Evolutionary conservation across 2,888 invertebrate genomes (phyloP), one percentile per base, ranked within the genome.

Genomic region (Amiota minor): DNA sequence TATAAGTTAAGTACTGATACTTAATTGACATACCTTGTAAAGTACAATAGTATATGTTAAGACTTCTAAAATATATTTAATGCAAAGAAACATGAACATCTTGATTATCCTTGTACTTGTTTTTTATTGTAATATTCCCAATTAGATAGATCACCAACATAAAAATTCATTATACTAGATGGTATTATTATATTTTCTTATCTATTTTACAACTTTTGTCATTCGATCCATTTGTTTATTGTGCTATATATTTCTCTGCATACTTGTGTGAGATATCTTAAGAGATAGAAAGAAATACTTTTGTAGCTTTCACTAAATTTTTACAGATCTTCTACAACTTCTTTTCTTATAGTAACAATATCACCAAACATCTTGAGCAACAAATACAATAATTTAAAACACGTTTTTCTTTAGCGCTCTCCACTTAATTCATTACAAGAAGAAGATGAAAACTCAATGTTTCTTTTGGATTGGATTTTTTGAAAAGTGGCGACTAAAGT

Each of bases 381-480:
- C 82, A 82, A 77, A 77, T 75, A 75, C 86, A 83, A 84, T 83
- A 83, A 86, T 79, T 83, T 78, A 77, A 80, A 79, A 81, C 78
- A 78, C 74, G 78, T 77, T 77, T 77, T 77, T 62, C 47, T 49
- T 71, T 62, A 16, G 71, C 75, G 70, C 74, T 11, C 23, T 55
- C 56, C 49, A 14, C 68, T 72, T 50, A 50, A 50, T 68, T 4
- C 35, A 35, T 8, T 35, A 35, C 6, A 6, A 2, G 35, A 35
- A 35, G 35, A 35, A 35, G 6, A 35, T 35, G 35, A 35, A 35
- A 35, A 35, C 6, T 8, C 35, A 35, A 35, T 35, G 35, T 35
- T 35, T 35, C 35, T 35, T 35, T 35, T 35, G 35, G 35, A 35
- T 35, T n/a, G n/a, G n/a, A 35, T 8, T 35, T 35, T 73, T 47